A percentile compares a stretch with the other conserved stretches of the same genome.
Conservation (phyloP, 2,888 invertebrate genomes). For the Apoda limacodes region DNA sequence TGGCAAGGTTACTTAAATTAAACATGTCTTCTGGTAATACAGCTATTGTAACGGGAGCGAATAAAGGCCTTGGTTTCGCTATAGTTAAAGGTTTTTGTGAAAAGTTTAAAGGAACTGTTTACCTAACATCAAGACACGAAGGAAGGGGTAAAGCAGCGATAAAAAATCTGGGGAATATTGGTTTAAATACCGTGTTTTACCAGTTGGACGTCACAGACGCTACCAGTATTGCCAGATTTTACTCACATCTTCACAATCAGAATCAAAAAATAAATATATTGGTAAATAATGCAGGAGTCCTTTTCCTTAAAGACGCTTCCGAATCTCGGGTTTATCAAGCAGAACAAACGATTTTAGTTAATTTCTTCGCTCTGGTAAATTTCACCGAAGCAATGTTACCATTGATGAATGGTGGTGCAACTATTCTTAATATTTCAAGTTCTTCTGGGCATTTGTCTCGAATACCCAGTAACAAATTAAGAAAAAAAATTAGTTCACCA, state of each 20-base stretch:
- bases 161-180: conserved; percentile 58
- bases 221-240: conserved; percentile 67
- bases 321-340: conserved; percentile 41
- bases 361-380: conserved; percentile 43
- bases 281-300: conserved; percentile 79
- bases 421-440: conserved; percentile 82
- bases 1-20: too few relatives aligned
- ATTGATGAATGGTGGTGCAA: conserved; percentile 72
- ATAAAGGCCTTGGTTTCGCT: conserved; percentile 79
- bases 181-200: conserved; percentile 67
- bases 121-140: conserved; percentile 75
- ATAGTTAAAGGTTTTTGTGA: conserved; percentile 75
- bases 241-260: conserved; percentile 59
- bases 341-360: conserved; percentile 42
- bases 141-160: conserved; percentile 70
- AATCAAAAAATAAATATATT: conserved; percentile 76
- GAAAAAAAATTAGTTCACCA: conserved; percentile 50
- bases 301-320: conserved; percentile 44
- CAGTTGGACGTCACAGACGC: conserved; percentile 76
- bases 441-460: conserved; percentile 73
- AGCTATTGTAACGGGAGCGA: conserved; percentile 75
- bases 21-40: conserved; percentile 33
- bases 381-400: conserved; percentile 75
- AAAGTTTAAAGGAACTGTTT: conserved; percentile 74
- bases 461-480: conserved; percentile 68